These are phyloP conservation scores for Drosophila affinis DNA, from an alignment of 2,888 invertebrate genomes.

Conservation along the genomic window DNA sequence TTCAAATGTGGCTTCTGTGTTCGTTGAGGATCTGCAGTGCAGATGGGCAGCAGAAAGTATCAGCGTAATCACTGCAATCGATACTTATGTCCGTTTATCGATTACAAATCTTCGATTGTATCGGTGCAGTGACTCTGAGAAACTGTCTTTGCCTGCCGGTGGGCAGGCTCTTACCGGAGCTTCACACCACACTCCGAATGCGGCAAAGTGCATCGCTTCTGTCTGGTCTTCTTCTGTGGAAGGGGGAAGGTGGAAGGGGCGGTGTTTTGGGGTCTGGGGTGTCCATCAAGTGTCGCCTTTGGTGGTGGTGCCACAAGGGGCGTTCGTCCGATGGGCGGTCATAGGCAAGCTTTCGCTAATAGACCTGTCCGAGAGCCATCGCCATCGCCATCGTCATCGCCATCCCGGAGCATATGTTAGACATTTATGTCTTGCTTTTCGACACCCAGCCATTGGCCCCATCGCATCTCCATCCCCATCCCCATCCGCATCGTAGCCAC, in stretches of 20 bases:
- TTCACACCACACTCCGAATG: not conserved
- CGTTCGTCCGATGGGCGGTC: slow-evolving; percentile 36
- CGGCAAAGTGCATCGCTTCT: not conserved
- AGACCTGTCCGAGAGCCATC: slow-evolving; percentile 59
- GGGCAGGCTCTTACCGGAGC: not conserved
- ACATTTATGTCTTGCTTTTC: slow-evolving; percentile 74
- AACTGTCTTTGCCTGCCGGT: not conserved
- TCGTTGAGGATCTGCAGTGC: no score
- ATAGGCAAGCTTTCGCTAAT: slow-evolving; percentile 56
- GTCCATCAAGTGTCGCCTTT: not conserved
- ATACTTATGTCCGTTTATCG: no score
- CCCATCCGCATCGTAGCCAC: not conserved
- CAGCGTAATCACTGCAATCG: no score
- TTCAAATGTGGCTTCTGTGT: no score
- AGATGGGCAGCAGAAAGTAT: no score
- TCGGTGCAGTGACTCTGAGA: not conserved
- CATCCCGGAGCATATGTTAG: slow-evolving; percentile 62
- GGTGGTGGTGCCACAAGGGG: slow-evolving; percentile 1
- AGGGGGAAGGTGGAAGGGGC: no score
- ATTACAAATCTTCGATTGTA: not conserved
- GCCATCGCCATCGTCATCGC: not conserved
- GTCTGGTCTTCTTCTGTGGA: not conserved
- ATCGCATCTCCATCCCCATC: not conserved
- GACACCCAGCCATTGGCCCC: slow-evolving; percentile 53
- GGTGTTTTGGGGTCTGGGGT: no score